Percentiles rank a stretch among this genome's conserved stretches.
phyloP scores from a whole-genome alignment of 2,797 vertebrate species.

The Eurystomus glaucurus region DNA sequence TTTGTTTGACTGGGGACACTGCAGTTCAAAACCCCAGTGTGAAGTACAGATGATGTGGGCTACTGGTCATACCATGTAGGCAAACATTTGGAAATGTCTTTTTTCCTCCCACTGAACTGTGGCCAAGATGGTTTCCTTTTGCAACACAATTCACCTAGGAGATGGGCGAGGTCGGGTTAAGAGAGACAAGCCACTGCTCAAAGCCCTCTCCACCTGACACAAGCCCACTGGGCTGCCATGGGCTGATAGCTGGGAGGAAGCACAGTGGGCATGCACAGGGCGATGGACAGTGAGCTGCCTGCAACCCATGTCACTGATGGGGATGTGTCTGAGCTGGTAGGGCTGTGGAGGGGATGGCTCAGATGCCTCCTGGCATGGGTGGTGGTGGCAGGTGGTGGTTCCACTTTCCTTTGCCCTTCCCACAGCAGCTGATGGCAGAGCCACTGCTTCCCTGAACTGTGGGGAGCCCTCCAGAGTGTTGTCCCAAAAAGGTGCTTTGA shows the following conservation, averaged over 20 bases:
- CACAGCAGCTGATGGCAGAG: fast-evolving
- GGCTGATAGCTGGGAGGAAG: not conserved
- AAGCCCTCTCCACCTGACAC: not conserved
- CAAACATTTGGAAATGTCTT: not conserved
- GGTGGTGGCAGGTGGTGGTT: not conserved
- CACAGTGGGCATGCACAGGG: fast-evolving
- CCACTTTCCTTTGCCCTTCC: not conserved
- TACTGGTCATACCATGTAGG: fast-evolving
- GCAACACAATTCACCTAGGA: not conserved
- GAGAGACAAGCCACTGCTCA: fast-evolving
- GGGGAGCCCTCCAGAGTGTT: not conserved
- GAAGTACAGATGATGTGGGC: not conserved
- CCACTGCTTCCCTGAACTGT: fast-evolving
- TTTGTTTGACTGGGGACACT: not conserved
- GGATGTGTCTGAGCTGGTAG: not conserved
- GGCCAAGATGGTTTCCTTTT: fast-evolving
- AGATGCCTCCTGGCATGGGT: not conserved
- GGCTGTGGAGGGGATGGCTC: not conserved
- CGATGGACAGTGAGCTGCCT: not conserved
- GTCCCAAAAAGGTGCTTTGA: not conserved
- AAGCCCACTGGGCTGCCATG: fast-evolving
- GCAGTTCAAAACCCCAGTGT: not conserved
- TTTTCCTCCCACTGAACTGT: fast-evolving
- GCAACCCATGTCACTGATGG: not conserved
- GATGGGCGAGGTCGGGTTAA: not conserved